phyloP scores from a whole-genome alignment of 2,113 vertebrate genomes.

The Catharus fuscescens region DNA sequence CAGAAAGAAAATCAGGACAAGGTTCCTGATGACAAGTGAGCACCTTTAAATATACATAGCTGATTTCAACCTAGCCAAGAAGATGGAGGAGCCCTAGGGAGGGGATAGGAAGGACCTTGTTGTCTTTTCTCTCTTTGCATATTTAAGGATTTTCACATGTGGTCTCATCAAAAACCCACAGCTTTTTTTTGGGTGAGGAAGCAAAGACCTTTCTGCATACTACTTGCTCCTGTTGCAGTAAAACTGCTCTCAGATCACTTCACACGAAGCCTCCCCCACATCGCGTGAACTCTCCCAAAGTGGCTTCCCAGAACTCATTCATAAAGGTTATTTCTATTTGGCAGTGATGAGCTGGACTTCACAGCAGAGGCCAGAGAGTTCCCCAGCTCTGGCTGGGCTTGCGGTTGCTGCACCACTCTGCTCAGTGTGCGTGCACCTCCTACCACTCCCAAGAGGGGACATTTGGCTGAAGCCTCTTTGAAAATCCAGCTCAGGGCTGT shows the following conservation, averaged over 20 bases:
- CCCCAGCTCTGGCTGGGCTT: background rate
- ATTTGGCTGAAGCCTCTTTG: background rate
- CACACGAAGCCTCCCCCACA: background rate
- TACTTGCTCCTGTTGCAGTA: background rate
- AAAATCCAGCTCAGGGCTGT: background rate
- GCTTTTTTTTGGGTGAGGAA: slow-evolving; percentile 15
- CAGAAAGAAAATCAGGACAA: background rate
- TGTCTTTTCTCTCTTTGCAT: background rate
- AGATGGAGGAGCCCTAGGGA: background rate
- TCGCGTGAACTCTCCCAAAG: background rate
- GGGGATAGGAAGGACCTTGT: background rate
- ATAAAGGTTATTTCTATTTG: background rate
- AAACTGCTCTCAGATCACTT: background rate
- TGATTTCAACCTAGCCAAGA: background rate
- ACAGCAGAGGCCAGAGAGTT: background rate
- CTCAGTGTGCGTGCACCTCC: rapidly evolving
- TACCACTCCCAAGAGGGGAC: background rate
- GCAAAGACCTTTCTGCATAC: background rate
- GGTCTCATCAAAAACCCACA: background rate
- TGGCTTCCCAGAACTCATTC: background rate
- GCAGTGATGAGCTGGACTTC: background rate
- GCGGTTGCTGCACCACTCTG: background rate
- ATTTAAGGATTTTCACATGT: background rate
- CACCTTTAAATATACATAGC: background rate
- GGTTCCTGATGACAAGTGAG: background rate